Evolutionary conservation across 1,140 invertebrate genomes (phyloP).

Genomic region (Tetramorium parvispinum): DNA sequence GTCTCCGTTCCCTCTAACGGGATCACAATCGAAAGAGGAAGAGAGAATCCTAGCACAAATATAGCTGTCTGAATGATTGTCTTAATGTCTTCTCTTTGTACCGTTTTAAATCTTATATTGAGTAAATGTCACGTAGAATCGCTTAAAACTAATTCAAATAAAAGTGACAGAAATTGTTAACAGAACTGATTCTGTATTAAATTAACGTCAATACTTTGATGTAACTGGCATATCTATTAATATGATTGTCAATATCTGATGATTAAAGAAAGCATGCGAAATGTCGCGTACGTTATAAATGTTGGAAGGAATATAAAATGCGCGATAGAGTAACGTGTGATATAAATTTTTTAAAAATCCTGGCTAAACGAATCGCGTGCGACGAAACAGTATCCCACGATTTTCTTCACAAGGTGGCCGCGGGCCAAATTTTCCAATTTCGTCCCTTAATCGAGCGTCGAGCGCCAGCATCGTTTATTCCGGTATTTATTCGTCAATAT

Average conservation of each 20-base stretch:
- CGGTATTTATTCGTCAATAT: slow-evolving; percentile 62
- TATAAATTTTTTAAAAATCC: slow-evolving; percentile 22
- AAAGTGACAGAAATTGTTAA: background rate
- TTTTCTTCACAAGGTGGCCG: slow-evolving; percentile 35
- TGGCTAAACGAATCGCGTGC: slow-evolving; percentile 33
- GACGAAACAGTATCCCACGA: slow-evolving; percentile 16
- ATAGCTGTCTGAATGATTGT: background rate
- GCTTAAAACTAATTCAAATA: background rate
- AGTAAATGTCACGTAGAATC: background rate
- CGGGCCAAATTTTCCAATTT: slow-evolving; percentile 56
- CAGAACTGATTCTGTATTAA: background rate
- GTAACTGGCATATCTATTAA: background rate
- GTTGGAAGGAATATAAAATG: background rate
- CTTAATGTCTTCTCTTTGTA: background rate
- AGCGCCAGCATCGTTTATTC: slow-evolving; percentile 50
- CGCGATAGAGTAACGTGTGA: background rate
- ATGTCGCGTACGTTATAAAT: background rate
- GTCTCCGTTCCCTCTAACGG: background rate
- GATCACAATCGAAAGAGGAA: background rate
- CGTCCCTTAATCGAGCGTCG: slow-evolving; percentile 42
- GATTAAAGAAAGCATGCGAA: background rate
- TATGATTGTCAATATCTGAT: background rate
- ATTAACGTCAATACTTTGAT: slow-evolving; percentile 5
- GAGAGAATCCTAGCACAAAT: background rate
- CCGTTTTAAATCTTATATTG: background rate